Evolutionary conservation across 2,113 vertebrate species (phyloP), one percentile per base, ranked within the genome.

Genomic region (Platycercus adscitus): DNA sequence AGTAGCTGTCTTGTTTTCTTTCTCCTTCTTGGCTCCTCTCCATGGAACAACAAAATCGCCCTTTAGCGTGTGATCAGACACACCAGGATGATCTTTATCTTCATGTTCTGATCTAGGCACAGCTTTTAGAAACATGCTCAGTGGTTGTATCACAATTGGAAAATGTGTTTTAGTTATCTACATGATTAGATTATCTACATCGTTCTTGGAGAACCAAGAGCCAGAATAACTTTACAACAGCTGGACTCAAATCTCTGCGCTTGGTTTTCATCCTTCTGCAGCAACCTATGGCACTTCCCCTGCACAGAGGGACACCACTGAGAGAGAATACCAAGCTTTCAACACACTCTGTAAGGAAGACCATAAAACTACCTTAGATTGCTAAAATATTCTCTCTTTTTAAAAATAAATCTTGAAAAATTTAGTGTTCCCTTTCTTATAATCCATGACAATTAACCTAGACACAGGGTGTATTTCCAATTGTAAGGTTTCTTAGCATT

Each of bases 371-470:
- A 58, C 29, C n/a, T 55, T 21, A 28, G 21, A 21, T 11, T 70
- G n/a, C 29, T 69, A 89, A 91, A 95, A 80, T 60, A 70, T 7
- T 16, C 11, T 63, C 52, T 61, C 9, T 85, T 76, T 78, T n/a
- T 3, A 55, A 89, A 83, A 80, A 81, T 37, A 86, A 75, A 60
- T 81, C 50, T 75, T 78, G 23, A 77, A 81, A 85, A 96, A 66
- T 1, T 70, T 39, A 68, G 5, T 83, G 29, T 28, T 83, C 13
- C 17, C 6, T 50, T 4, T 31, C 58, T 90, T 78, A 43, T 39
- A 91, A 81, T 78, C 31, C 50, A 13, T 76, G 13, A 81, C 46
- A 93, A 94, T 92, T 96, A 88, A 81, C 79, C 88, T 76, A 44
- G 39, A 65, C 56, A n/a, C 2, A 2, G 82, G 76, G 21, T 71